These are phyloP conservation scores for Thalassarche chlororhynchos DNA, from an alignment of 2,113 vertebrate species.

Conservation along the genomic window DNA sequence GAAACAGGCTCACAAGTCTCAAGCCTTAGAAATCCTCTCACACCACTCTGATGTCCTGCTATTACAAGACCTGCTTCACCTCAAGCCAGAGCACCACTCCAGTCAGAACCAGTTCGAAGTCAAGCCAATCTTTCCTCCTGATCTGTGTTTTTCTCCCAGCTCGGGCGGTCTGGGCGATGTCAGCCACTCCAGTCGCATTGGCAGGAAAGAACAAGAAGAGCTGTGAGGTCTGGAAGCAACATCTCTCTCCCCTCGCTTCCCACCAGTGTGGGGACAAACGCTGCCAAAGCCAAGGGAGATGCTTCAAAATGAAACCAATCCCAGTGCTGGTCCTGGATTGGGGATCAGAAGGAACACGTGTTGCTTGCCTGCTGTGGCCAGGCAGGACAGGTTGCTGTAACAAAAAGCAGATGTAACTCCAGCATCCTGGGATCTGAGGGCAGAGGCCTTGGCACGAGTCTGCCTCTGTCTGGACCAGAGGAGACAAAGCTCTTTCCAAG, in stretches of 20 bases:
- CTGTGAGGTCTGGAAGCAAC: not conserved
- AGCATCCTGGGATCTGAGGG: not conserved
- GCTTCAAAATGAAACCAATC: not conserved
- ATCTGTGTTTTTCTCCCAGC: not conserved
- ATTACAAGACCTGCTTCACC: not conserved
- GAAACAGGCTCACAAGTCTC: not conserved
- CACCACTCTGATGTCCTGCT: not conserved
- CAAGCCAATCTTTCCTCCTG: not conserved
- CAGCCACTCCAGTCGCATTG: fast-evolving
- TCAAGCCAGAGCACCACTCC: not conserved
- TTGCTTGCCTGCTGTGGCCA: not conserved
- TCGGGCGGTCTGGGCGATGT: fast-evolving
- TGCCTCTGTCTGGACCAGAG: not conserved
- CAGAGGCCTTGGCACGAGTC: not conserved
- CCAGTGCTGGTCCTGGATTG: not conserved
- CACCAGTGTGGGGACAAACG: fast-evolving
- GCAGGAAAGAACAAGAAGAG: not conserved
- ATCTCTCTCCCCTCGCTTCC: not conserved
- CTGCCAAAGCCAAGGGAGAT: not conserved
- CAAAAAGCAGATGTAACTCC: not conserved
- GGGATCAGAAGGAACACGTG: not conserved
- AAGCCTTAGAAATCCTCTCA: not conserved
- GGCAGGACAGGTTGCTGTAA: not conserved
- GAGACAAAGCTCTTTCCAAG: not conserved
- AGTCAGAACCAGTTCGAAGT: not conserved